Base-by-base conservation (phyloP, 2,113 vertebrate species). In the Passer montanus region DNA sequence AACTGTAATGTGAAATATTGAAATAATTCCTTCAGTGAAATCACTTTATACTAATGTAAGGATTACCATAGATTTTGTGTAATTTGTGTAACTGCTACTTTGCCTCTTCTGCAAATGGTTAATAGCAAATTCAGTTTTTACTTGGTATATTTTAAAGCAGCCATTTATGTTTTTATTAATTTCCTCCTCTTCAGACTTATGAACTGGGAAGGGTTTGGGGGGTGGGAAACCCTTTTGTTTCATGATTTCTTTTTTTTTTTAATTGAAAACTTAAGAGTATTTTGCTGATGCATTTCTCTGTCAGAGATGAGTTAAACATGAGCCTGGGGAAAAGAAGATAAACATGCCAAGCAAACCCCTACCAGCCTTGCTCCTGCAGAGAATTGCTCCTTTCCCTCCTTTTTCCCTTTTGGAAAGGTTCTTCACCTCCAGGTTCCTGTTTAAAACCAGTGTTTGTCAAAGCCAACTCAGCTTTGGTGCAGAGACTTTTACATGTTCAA, bases 1-100 rank as follows among this genome's bases (percentile, higher is more conserved):
- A 97, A 97, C 80, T 94, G 95, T 93, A 98, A 98, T 98, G 98
- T 98, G 98, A 98, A 98, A 56, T 97, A 95, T 76, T 97, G 89
- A 95, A 82, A 92, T 91, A 97, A 97, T 97, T 97, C 97, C 97
- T 97, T 91, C 94, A 66, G 91, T 94, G 97, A 96, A 97, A 95
- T 93, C 96, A 93, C 93, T 96, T 82, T 96, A 84, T 93, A 88
- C 84, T 92, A 92, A 91, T 96, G 95, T 97, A 97, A 97, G 95
- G 93, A 87, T 94, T 70, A 69, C 94, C 46, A 91, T 96, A 95
- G 96, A 69, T 91, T 94, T 95, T 88, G 94, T 96, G 97, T 96
- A 95, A 97, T 96, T 89, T 95, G 97, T 97, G 8, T 97, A 97
- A 97, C 95, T 97, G 92, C 93, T 96, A 92, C 97, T 94, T 93